phyloP scores from a whole-genome alignment of 2,797 vertebrate genomes.

The Austrolebias charrua region DNA sequence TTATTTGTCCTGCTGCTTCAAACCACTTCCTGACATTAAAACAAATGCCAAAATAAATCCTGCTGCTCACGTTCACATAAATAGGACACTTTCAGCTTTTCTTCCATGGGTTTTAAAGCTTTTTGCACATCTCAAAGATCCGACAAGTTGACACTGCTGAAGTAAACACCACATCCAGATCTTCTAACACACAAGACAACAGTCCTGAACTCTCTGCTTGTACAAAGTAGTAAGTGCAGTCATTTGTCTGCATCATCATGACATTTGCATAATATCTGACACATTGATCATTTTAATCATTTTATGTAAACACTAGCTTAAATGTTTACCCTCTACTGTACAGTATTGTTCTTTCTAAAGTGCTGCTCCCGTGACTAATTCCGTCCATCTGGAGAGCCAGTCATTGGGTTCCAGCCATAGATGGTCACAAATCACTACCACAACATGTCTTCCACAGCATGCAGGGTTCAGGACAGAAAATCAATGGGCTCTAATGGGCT shows the following conservation, averaged over 20 bases:
- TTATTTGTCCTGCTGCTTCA: constrained; percentile 3
- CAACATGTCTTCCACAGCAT: constrained; percentile 55
- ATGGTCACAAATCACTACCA: constrained; percentile 73
- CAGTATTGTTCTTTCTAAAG: constrained; percentile 17
- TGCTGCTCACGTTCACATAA: neutral
- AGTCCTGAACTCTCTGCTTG: neutral
- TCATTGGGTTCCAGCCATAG: constrained; percentile 44
- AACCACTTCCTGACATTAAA: constrained; percentile 6
- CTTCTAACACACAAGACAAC: too few species aligned
- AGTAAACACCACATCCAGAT: neutral
- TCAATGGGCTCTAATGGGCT: constrained; percentile 72
- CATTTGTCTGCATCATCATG: neutral
- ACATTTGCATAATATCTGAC: neutral
- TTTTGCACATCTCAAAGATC: neutral
- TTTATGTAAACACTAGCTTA: neutral
- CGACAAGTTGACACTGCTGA: neutral
- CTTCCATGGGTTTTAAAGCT: neutral
- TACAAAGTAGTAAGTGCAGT: neutral
- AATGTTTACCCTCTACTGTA: constrained; percentile 2
- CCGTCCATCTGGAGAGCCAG: constrained; percentile 32
- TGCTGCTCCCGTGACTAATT: constrained; percentile 17
- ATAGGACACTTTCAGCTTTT: neutral
- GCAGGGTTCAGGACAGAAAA: constrained; percentile 64
- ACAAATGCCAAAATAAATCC: neutral
- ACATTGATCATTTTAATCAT: neutral